phyloP scores from a whole-genome alignment of 2,797 vertebrate species.

The Petrocephalus schoutedeni region DNA sequence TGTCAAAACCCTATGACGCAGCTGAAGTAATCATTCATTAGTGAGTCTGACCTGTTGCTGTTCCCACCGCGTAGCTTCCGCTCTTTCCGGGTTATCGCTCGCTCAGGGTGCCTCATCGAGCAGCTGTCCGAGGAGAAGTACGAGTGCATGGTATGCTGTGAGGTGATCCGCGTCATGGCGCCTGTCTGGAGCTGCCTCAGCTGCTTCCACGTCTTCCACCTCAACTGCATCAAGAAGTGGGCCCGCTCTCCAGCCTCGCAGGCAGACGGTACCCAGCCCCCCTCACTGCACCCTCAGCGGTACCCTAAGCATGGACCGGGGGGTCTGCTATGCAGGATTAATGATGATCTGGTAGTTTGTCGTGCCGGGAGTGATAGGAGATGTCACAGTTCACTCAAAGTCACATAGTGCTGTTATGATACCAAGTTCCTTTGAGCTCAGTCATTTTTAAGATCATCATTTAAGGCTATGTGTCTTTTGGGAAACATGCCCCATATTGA shows the following conservation, averaged over 20 bases:
- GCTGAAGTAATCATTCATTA: background rate
- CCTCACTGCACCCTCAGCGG: background rate
- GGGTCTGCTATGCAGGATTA: background rate
- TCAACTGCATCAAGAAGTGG: slow-evolving; percentile 98
- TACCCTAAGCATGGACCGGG: background rate
- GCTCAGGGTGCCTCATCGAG: slow-evolving; percentile 84
- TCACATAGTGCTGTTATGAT: background rate
- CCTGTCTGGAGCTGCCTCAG: slow-evolving; percentile 95
- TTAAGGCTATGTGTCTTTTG: background rate
- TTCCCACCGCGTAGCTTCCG: background rate
- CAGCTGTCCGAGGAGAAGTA: slow-evolving; percentile 95
- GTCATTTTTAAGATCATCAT: background rate
- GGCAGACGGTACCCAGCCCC: slow-evolving; percentile 72
- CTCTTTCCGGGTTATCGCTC: no score
- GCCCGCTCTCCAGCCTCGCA: slow-evolving; percentile 91
- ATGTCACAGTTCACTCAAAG: background rate
- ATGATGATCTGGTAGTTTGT: background rate
- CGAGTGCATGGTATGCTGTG: slow-evolving; percentile 98
- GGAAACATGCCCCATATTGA: background rate
- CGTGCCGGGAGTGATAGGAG: background rate
- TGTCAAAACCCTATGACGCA: background rate
- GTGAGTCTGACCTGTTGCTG: background rate
- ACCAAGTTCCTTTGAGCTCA: background rate
- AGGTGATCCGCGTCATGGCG: slow-evolving; percentile 78
- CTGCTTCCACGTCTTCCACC: slow-evolving; percentile 94